Conservation (phyloP, 2,888 invertebrate species). For the Cetonia aurata region DNA sequence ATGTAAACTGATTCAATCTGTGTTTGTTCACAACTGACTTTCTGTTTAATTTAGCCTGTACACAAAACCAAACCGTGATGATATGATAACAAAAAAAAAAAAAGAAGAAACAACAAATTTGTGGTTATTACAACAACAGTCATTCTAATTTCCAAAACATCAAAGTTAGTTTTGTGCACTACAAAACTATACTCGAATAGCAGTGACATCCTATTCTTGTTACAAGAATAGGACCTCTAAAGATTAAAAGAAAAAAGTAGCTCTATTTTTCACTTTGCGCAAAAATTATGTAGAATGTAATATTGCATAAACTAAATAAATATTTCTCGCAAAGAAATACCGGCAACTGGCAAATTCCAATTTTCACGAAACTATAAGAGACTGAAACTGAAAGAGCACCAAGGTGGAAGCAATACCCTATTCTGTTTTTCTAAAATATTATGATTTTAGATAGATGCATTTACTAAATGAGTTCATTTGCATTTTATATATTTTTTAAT, state of each 20-base stretch:
- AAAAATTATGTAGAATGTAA: too few species aligned
- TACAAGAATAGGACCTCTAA: conserved; percentile 9
- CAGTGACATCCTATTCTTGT: neutral
- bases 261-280: neutral
- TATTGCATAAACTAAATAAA: too few species aligned
- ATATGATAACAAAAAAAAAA: conserved; percentile 43
- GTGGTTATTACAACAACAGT: conserved; percentile 37
- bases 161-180: conserved; percentile 56
- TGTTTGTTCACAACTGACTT: conserved; percentile 63
- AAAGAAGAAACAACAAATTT: conserved; percentile 20
- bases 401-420: too few species aligned
- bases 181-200: conserved; percentile 36
- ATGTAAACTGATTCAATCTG: conserved; percentile 77
- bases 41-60: conserved; percentile 71
- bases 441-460: too few species aligned
- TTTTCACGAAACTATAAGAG: too few species aligned
- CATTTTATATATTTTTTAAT: too few species aligned
- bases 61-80: conserved; percentile 69
- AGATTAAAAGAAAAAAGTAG: neutral
- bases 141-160: conserved; percentile 44
- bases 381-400: too few species aligned
- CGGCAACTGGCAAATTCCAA: too few species aligned
- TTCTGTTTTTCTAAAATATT: too few species aligned
- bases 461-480: too few species aligned
- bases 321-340: too few species aligned